Evolutionary conservation across 2,113 vertebrate genomes (phyloP).

Genomic region (Thalassoma bifasciatum): DNA sequence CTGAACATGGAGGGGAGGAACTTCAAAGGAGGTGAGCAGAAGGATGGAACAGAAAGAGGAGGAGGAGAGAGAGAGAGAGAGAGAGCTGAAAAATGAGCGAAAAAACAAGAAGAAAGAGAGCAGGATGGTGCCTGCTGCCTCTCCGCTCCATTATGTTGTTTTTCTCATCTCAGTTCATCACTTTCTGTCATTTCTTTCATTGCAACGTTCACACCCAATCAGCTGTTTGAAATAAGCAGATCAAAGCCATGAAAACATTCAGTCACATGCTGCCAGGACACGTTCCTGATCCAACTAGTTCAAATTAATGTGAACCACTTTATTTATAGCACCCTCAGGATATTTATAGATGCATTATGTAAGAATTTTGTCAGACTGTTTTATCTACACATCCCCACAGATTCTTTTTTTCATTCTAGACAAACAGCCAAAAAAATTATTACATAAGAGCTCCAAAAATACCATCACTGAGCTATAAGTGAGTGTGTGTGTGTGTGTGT

Average conservation of each 20-base stretch:
- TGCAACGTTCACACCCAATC: slow-evolving; percentile 9
- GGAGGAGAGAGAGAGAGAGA: no score
- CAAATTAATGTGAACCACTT: slow-evolving; percentile 24
- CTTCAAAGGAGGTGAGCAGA: slow-evolving; percentile 59
- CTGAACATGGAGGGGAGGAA: slow-evolving; percentile 53
- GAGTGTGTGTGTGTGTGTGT: slow-evolving; percentile 9
- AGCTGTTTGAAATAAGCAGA: slow-evolving; percentile 33
- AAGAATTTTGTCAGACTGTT: slow-evolving; percentile 60
- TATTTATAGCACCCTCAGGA: slow-evolving; percentile 60
- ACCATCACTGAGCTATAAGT: slow-evolving; percentile 39
- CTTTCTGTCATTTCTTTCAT: slow-evolving; percentile 30
- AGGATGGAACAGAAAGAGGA: slow-evolving; percentile 27
- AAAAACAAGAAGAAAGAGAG: neutral
- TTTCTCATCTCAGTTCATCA: slow-evolving; percentile 29
- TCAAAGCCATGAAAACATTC: slow-evolving; percentile 29
- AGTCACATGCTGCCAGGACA: slow-evolving; percentile 1
- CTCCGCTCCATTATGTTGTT: slow-evolving; percentile 6
- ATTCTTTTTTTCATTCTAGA: slow-evolving; percentile 35
- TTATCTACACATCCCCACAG: slow-evolving; percentile 45
- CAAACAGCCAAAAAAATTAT: slow-evolving; percentile 47
- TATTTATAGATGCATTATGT: slow-evolving; percentile 66
- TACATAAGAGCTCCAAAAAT: slow-evolving; percentile 69
- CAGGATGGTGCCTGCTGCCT: slow-evolving; percentile 1
- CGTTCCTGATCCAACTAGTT: slow-evolving; percentile 38
- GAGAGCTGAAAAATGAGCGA: slow-evolving; percentile 28